These are phyloP conservation scores for Botia almorhae DNA, from an alignment of 2,797 vertebrate species.

Conservation along the genomic window DNA sequence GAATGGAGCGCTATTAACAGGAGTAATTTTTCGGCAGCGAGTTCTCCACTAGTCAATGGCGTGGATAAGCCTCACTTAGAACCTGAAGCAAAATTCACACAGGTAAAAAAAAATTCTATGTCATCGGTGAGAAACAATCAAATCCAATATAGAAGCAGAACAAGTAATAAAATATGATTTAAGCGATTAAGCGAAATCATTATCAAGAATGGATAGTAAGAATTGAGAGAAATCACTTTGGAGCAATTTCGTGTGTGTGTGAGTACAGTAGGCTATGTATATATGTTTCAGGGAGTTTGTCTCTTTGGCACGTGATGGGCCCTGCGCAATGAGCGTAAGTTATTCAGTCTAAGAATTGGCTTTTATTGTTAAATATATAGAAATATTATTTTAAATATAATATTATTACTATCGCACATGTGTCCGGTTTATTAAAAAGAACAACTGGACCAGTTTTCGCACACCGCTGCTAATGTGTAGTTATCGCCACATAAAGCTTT, in stretches of 20 bases:
- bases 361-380: neutral
- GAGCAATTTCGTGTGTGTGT: neutral
- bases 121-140: constrained; percentile 34
- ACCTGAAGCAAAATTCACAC: constrained; percentile 90
- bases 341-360: neutral
- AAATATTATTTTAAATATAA: too few species aligned
- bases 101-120: constrained; percentile 79
- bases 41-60: constrained; percentile 85
- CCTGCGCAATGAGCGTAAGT: neutral
- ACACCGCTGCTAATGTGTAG: neutral
- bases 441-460: constrained; percentile 1
- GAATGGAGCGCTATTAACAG: constrained; percentile 90
- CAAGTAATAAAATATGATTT: neutral
- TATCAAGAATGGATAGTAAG: neutral
- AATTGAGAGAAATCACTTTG: neutral
- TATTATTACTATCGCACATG: neutral
- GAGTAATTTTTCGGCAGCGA: constrained; percentile 82
- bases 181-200: neutral
- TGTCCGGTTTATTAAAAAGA: neutral
- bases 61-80: constrained; percentile 90
- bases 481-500: neutral
- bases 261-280: neutral
- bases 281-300: neutral
- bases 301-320: constrained; percentile 13
- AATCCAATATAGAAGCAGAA: neutral